Percentiles rank a stretch among this genome's conserved stretches.
Evolutionary conservation across 2,888 invertebrate species (phyloP).

Genomic region (Lasius fuliginosus): DNA sequence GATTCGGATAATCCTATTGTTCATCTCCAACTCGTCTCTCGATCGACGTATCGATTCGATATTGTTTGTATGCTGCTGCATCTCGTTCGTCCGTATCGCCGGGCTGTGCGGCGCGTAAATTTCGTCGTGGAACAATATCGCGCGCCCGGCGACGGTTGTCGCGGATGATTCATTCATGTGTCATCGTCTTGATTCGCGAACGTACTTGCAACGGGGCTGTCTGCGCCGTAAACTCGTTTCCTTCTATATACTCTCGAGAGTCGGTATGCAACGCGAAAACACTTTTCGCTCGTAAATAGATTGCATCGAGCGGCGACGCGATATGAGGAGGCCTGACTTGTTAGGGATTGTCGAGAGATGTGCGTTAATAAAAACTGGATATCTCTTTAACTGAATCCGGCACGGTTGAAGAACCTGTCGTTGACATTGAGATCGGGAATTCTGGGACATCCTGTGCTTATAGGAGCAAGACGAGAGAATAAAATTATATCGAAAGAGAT

Average conservation of each 20-base stretch:
- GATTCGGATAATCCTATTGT: conserved; percentile 44
- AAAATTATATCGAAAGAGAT: background rate
- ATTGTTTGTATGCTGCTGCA: background rate
- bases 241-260: conserved; percentile 15
- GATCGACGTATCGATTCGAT: conserved; percentile 29
- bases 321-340: conserved; percentile 29
- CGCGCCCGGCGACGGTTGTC: conserved; percentile 18
- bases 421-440: background rate
- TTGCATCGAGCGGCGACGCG: conserved; percentile 62
- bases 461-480: background rate
- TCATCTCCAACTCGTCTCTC: conserved; percentile 12
- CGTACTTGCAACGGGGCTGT: conserved; percentile 46
- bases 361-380: conserved; percentile 5
- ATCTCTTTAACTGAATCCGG: background rate
- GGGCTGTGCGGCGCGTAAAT: conserved; percentile 36
- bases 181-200: conserved; percentile 72
- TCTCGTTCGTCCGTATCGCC: conserved; percentile 23
- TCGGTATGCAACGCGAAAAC: conserved; percentile 67
- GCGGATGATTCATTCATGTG: conserved; percentile 71
- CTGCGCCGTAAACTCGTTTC: conserved; percentile 33
- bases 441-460: background rate
- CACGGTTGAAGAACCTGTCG: conserved; percentile 4
- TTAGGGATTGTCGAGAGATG: background rate
- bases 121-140: conserved; percentile 42
- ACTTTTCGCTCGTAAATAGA: conserved; percentile 73